Conservation (phyloP, 2,888 invertebrate genomes). For the Acleris sparsana region DNA sequence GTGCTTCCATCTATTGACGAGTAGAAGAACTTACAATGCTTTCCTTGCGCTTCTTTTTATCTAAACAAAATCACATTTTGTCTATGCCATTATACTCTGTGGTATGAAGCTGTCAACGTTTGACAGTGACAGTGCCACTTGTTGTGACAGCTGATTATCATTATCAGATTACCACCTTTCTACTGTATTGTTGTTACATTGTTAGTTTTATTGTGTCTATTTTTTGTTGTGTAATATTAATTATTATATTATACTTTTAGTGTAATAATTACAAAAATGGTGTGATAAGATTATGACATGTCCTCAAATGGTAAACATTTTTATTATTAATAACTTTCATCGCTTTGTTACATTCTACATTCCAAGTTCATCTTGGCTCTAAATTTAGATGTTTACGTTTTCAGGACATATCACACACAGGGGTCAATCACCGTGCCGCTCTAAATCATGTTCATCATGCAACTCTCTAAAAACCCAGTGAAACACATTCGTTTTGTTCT, state of each 20-base stretch:
- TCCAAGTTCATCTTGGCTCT: slow-evolving; percentile 20
- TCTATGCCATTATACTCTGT: neutral
- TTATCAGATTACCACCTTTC: neutral
- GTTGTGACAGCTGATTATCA: neutral
- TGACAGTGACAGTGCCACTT: slow-evolving; percentile 6
- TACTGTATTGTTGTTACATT: neutral
- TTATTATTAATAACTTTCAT: neutral
- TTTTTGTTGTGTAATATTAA: neutral
- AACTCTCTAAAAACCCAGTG: slow-evolving; percentile 47
- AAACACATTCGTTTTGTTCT: slow-evolving; percentile 47
- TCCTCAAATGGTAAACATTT: slow-evolving; percentile 7
- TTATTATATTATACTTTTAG: neutral
- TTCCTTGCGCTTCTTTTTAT: neutral
- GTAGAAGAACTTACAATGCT: neutral
- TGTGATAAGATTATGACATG: slow-evolving; percentile 23
- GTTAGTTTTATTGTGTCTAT: neutral
- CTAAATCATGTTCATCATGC: slow-evolving; percentile 48
- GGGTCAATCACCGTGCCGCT: slow-evolving; percentile 36
- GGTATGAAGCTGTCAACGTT: neutral
- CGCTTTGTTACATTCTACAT: neutral
- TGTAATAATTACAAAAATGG: slow-evolving; percentile 1
- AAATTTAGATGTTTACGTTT: slow-evolving; percentile 37
- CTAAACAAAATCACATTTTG: neutral
- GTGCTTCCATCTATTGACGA: slow-evolving; percentile 10
- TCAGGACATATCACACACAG: slow-evolving; percentile 37